Percentiles rank a stretch among this genome's conserved stretches.
These are phyloP conservation scores for Amblyopsis rosae DNA, from an alignment of 2,113 vertebrate genomes.

Conservation along the genomic window DNA sequence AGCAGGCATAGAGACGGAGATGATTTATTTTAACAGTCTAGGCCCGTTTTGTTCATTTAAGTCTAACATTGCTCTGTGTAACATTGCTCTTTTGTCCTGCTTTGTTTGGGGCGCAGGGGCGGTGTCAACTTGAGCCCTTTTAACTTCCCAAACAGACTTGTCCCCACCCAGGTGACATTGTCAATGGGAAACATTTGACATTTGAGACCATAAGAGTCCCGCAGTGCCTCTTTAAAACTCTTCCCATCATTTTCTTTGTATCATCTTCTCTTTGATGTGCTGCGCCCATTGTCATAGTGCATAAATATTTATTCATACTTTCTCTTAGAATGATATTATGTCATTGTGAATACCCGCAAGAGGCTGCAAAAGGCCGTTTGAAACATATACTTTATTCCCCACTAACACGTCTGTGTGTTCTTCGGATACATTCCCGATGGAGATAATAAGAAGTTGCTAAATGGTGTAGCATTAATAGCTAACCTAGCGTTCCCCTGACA, in stretches of 20 bases:
- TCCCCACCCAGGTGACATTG: conserved; percentile 10
- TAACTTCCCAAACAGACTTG: conserved; percentile 3
- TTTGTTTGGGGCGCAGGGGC: neutral
- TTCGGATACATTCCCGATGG: conserved; percentile 18
- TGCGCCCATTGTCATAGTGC: conserved; percentile 10
- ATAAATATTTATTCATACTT: conserved; percentile 1
- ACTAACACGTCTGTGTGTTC: conserved; percentile 10
- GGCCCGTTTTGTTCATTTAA: conserved; percentile 8
- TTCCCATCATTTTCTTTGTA: neutral
- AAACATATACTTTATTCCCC: conserved; percentile 7
- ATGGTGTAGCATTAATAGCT: neutral
- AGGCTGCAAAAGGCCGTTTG: neutral
- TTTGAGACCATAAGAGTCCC: conserved; percentile 17
- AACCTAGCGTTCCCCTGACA: conserved; percentile 43
- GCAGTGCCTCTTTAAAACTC: conserved; percentile 11
- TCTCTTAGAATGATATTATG: conserved; percentile 1
- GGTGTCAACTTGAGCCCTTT: conserved; percentile 4
- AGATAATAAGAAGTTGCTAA: conserved; percentile 4
- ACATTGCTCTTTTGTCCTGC: neutral
- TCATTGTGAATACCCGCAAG: conserved; percentile 3
- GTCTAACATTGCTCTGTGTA: neutral
- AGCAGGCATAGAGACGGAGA: conserved; percentile 3
- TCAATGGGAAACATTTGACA: conserved; percentile 19
- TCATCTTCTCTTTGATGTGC: conserved; percentile 14
- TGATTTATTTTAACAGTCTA: conserved; percentile 7